A percentile compares a stretch with the other conserved stretches of the same genome.
Evolutionary conservation across 2,113 vertebrate genomes (phyloP).

Genomic region (Nesogale talazaci): DNA sequence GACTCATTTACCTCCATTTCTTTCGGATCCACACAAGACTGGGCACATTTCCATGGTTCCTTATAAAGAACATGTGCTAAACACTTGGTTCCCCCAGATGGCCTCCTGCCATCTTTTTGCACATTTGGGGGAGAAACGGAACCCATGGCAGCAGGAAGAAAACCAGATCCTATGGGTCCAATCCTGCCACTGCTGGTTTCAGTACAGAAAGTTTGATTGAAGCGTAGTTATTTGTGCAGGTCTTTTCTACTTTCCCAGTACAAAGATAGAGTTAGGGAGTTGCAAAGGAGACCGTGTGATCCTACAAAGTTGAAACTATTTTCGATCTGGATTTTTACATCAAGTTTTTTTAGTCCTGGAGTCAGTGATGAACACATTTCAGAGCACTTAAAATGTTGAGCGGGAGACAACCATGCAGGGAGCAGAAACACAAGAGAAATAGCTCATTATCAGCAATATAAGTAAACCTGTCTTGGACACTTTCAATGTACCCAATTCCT

Average conservation of each 20-base stretch:
- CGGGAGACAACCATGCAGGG: background rate
- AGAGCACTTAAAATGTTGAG: background rate
- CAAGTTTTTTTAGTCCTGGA: background rate
- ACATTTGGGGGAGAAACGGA: background rate
- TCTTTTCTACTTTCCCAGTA: background rate
- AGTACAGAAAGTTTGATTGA: background rate
- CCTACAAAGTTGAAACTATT: background rate
- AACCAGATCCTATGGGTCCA: background rate
- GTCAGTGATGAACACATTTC: background rate
- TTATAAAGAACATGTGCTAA: constrained; percentile 17
- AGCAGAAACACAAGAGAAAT: background rate
- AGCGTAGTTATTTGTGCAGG: background rate
- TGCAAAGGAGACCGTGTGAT: background rate
- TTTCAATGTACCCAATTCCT: background rate
- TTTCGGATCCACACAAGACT: background rate
- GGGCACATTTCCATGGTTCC: background rate
- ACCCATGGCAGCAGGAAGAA: background rate
- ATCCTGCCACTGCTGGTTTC: background rate
- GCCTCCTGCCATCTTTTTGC: background rate
- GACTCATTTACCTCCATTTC: background rate
- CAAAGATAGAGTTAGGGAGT: background rate
- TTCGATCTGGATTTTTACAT: constrained; percentile 19
- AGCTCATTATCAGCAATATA: background rate
- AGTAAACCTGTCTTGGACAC: background rate
- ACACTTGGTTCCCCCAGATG: background rate